Evolutionary conservation across 2,113 vertebrate genomes (phyloP), one percentile per base, ranked within the genome.

Genomic region (Hiodon alosoides): DNA sequence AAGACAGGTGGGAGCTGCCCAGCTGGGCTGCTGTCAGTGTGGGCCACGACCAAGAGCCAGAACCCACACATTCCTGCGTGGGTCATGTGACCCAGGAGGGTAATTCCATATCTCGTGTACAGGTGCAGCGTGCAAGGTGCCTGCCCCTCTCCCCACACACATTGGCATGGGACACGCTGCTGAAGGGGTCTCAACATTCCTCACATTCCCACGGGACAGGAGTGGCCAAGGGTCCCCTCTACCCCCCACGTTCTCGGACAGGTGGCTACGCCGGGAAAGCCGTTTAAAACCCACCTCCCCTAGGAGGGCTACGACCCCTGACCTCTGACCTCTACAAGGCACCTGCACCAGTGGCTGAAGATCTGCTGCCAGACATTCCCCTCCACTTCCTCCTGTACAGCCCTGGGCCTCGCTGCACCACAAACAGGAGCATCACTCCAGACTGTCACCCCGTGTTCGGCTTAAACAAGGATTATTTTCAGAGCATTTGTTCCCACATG

Each of bases 191-290:
- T n/a, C n/a, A n/a, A n/a, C 82, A 81, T 75, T 66, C 16, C 46
- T 77, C 58, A 67, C 69, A 74, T 78, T 75, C 13, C 14, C 13
- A 9, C 17, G 6, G 61, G 67, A 47, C 58, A 9, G 14, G 58
- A 59, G 9, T 4, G 9, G 67, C 64, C 16, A 48, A 55, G 52
- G 8, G 6, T 68, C 17, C 13, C 84, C 83, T 84, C 86, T 83
- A 89, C 90, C 89, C 91, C 90, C 90, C 89, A 91, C 89, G 87
- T 88, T 85, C 83, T 31, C 73, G 82, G 85, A 92, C 90, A 92
- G 90, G 90, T 92, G 90, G 84, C 85, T 73, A 66, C 80, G 81
- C 83, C 83, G 78, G 81, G 81, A 85, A 84, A 82, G 85, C 84
- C 83, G 79, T 87, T 87, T 87, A 85, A 80, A 85, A 79, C 67